Evolutionary conservation across 2,888 invertebrate species (phyloP).

Genomic region (Steinernema scapterisci): DNA sequence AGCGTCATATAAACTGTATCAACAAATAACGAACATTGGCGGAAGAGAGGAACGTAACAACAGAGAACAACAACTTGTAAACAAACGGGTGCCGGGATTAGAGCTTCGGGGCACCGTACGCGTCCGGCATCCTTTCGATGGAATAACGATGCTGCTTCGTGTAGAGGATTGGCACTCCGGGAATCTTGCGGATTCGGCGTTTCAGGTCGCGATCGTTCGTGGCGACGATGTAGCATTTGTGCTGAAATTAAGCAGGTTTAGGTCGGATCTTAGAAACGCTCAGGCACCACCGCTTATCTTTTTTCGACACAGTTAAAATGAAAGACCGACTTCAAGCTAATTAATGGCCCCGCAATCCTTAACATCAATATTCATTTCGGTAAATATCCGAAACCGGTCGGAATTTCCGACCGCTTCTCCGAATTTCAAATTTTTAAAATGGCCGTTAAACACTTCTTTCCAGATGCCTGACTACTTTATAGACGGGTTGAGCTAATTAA

Average conservation of each 20-base stretch:
- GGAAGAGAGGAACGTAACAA: not conserved
- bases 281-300: no score
- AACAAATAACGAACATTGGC: constrained; percentile 29
- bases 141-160: constrained; percentile 78
- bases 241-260: constrained; percentile 72
- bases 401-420: no score
- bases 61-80: constrained; percentile 30
- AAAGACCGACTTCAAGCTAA: no score
- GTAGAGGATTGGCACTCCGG: constrained; percentile 95
- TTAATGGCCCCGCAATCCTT: no score
- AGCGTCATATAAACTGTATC: constrained; percentile 30
- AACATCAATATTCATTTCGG: no score
- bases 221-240: constrained; percentile 98
- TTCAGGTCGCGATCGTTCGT: constrained; percentile 98
- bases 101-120: constrained; percentile 86
- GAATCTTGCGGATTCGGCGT: constrained; percentile 90
- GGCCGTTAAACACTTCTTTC: no score
- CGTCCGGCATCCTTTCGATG: constrained; percentile 98
- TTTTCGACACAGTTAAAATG: no score
- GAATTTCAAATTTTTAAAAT: no score
- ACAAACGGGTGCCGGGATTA: constrained; percentile 43
- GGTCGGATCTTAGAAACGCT: no score
- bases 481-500: no score
- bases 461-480: no score
- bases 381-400: no score